phyloP scores from a whole-genome alignment of 2,113 vertebrate genomes.

The Hypocryptadius cinnamomeus region DNA sequence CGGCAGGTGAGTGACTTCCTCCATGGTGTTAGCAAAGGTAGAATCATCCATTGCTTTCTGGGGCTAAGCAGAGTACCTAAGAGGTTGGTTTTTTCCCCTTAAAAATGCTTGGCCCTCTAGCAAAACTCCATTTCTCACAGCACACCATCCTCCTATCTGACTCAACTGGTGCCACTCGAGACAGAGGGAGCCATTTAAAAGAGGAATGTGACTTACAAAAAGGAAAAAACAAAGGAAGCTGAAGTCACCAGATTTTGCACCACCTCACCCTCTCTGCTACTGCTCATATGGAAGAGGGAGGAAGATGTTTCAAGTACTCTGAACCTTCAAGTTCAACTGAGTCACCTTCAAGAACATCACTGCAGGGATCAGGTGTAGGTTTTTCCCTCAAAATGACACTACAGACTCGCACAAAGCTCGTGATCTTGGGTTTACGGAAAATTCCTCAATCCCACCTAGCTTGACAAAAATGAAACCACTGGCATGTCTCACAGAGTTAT shows the following conservation, averaged over 20 bases:
- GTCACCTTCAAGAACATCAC: not conserved
- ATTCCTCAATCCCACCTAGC: not conserved
- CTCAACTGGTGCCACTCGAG: not conserved
- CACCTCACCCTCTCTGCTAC: not conserved
- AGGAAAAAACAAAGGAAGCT: not conserved
- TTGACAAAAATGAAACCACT: not conserved
- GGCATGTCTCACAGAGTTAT: not conserved
- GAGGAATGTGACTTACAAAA: not conserved
- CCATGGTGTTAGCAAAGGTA: not conserved
- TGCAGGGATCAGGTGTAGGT: not conserved
- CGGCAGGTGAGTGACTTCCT: not conserved
- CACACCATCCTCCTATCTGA: not conserved
- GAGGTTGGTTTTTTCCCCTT: not conserved
- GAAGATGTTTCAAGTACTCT: not conserved
- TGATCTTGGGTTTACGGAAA: not conserved
- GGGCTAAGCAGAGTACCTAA: not conserved
- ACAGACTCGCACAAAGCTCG: not conserved
- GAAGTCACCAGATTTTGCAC: not conserved
- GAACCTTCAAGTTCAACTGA: not conserved
- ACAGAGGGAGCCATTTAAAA: not conserved
- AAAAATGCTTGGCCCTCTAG: not conserved
- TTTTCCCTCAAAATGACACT: not conserved
- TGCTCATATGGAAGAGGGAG: not conserved
- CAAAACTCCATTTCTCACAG: not conserved
- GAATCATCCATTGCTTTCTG: not conserved